Base-by-base conservation (phyloP, 2,113 vertebrate genomes). In the Tragulus kanchil region DNA sequence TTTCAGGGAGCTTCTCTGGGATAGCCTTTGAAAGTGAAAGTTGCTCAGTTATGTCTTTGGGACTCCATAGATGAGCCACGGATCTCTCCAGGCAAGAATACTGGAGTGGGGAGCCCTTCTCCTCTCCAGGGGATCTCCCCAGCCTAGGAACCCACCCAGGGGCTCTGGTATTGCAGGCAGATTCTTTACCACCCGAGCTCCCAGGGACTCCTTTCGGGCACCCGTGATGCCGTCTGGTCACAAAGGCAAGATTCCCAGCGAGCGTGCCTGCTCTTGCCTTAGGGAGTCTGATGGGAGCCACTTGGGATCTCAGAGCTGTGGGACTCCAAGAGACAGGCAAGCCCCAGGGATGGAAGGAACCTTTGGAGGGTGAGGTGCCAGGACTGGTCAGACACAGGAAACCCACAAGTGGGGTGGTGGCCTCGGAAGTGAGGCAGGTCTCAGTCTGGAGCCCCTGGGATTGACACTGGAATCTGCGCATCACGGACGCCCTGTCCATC, bases 391-490 rank as follows among this genome's bases (percentile, higher is more conserved):
- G 77, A 45, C 6, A 21, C 64, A 15, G 81, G 62, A 86, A 50
- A 65, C 21, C 19, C 19, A 25, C 1, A 5, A 84, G 8, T 28
- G 31, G n/a, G 17, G 13, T 83, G 21, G 54, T 11, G 10, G 61
- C 16, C 58, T 71, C 0, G 10, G 54, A 50, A 82, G 31, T 25
- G 52, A 15, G 90, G 31, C 58, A 56, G 21, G 64, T 11, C 54
- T 31, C 86, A 28, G 86, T 9, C 52, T 5, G 50, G 64, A 50
- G 54, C 36, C 64, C 13, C n/a, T 10, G 58, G 59, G 54, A 15
- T 4, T 93, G 96, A 93, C 88, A 31, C 56, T 85, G 89, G 95
- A 87, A 82, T 96, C 82, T 15, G 6, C 12, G 69, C 31, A 1
- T 96, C 88, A 81, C 50, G 0, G 3, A 48, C 50, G 2, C 89